Base-by-base conservation (phyloP, 2,888 invertebrate genomes). In the Uropetala carovei region DNA sequence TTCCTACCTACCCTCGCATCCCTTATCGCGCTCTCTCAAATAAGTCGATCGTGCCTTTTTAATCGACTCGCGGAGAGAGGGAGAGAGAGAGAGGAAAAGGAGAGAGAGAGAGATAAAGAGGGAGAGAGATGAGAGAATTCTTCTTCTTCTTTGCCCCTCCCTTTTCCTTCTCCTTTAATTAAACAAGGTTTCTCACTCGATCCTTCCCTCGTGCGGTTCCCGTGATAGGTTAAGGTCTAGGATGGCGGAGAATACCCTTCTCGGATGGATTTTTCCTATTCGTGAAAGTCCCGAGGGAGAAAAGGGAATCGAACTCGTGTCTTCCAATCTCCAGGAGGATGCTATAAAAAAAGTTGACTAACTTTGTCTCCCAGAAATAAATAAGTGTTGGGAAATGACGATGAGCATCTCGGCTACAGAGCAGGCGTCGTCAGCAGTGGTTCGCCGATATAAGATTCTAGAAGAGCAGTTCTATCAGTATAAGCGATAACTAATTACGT, bases 11-110 rank as follows among this genome's bases (percentile, higher is more conserved):
- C 83, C 56, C n/a, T 11, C 56, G 83, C 56, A 27, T 56, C 83
- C 30, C 86, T 86, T 86, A 86, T 86, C 85, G 85, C 85, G 58
- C 85, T 85, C 85, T 85, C 86, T 86, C 60, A 30, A 86, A 86
- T 86, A 86, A 86, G 86, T 86, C 89, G 89, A 64, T 89, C 89
- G 89, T 89, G 89, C 68, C 89, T 89, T 89, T 64, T 86, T 86
- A 86, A 86, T 89, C 89, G 89, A 89, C 18, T 43, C 43, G 56
- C 68, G 43, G 89, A 64, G 86, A 1, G 43, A 43, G 10, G 83
- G 56, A n/a, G 11, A 57, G 83, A 83, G 83, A 13, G 5, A 18
- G 83, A 8, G 57, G 30, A 13, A 82, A 27, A 82, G 82, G 43
- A 43, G 5, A 43, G 43, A 43, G 43, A 43, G 43, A 43, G 43